Evolutionary conservation across 2,888 invertebrate species (phyloP).

Genomic region (Tribolium freemani): DNA sequence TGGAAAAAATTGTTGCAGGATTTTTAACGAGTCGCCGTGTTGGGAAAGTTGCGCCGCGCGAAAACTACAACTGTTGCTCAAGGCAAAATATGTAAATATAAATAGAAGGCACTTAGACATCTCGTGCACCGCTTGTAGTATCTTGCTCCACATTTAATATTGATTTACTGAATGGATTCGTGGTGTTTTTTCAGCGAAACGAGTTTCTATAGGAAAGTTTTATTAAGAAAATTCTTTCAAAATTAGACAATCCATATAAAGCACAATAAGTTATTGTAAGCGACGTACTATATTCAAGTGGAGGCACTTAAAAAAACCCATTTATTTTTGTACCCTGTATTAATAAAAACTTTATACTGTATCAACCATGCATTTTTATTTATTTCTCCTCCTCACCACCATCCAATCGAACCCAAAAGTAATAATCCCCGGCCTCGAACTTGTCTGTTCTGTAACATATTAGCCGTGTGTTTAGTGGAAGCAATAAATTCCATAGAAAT

Average conservation of each 20-base stretch:
- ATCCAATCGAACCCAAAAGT: constrained; percentile 1
- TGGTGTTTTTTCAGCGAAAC: constrained; percentile 51
- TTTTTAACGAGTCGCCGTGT: constrained; percentile 2
- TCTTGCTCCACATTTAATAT: constrained; percentile 37
- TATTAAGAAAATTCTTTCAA: constrained; percentile 43
- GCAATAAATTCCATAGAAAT: constrained; percentile 44
- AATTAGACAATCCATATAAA: constrained; percentile 35
- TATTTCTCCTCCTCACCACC: not conserved
- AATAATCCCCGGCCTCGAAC: constrained; percentile 10
- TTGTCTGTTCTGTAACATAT: constrained; percentile 41
- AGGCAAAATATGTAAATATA: constrained; percentile 33
- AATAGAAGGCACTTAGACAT: constrained; percentile 36
- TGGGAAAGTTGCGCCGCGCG: constrained; percentile 11
- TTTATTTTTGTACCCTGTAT: constrained; percentile 48
- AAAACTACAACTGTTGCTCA: constrained; percentile 37
- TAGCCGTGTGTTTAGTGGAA: constrained; percentile 43
- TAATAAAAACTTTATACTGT: constrained; percentile 30
- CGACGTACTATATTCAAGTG: constrained; percentile 21
- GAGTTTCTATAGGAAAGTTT: constrained; percentile 51
- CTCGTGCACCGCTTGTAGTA: constrained; percentile 40
- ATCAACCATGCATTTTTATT: constrained; percentile 24
- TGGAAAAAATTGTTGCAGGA: not conserved
- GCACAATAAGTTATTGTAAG: constrained; percentile 20
- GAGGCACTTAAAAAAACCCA: constrained; percentile 36
- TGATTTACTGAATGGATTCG: constrained; percentile 41